These are phyloP conservation scores for Enteromius treurensis DNA, from an alignment of 2,797 vertebrate species.

Conservation along the genomic window DNA sequence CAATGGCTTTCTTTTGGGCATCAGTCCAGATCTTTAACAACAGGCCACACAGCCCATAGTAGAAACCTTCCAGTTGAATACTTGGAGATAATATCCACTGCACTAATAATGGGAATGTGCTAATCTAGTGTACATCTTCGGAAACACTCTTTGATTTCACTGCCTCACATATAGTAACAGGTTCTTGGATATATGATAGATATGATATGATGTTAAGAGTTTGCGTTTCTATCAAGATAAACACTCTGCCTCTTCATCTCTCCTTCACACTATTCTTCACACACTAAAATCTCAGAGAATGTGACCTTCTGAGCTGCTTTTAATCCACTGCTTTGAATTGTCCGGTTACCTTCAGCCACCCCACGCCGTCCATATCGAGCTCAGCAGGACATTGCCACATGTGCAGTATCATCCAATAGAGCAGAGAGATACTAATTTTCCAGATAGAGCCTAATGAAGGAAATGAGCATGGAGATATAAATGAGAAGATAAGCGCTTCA, in stretches of 20 bases:
- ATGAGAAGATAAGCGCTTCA: conserved; percentile 14
- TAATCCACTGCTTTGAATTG: background rate
- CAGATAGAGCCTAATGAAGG: conserved; percentile 38
- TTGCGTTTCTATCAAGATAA: background rate
- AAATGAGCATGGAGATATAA: conserved; percentile 18
- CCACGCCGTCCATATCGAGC: background rate
- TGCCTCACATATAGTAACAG: background rate
- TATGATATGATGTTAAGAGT: background rate
- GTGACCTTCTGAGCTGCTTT: background rate
- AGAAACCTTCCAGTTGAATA: background rate
- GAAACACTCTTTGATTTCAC: background rate
- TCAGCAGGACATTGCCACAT: background rate
- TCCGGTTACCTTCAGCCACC: background rate
- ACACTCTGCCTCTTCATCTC: background rate
- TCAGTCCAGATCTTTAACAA: conserved; percentile 4
- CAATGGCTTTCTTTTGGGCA: conserved; percentile 1
- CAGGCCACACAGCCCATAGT: background rate
- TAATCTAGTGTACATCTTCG: background rate
- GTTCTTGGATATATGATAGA: background rate
- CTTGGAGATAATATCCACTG: background rate
- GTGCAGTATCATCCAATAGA: background rate
- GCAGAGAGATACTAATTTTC: conserved; percentile 1
- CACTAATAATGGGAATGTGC: background rate
- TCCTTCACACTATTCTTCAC: background rate
- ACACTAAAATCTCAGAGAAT: background rate